Evolutionary conservation across 2,797 vertebrate genomes (phyloP), one percentile per base, ranked within the genome.

Genomic region (Trachurus trachurus): DNA sequence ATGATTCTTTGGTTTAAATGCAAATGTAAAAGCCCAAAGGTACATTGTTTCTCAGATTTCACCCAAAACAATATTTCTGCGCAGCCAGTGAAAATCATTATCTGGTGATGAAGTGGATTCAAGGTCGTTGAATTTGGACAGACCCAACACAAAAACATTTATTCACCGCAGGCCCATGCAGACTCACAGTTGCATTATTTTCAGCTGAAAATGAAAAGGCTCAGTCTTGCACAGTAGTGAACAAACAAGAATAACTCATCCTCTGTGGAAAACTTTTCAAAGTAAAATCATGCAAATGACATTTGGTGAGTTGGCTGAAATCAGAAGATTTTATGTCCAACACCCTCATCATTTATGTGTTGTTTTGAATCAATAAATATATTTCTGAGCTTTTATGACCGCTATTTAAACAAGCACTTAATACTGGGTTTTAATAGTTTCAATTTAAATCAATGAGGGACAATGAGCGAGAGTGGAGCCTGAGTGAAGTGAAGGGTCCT

Each of bases 141-240:
- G 66, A 80, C 59, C 61, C 39, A 67, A 81, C 70, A 82, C 68
- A 74, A 83, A 89, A 91, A 81, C 67, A 84, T 88, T 84, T 83
- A 85, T 72, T 86, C 78, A 82, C 77, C 49, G 49, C 76, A 78
- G 59, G 49, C 57, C 66, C 82, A 71, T 71, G 84, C 83, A 87
- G 66, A 77, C 64, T 49, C 67, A 58, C 74, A 78, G 72, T 62
- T 71, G 68, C 59, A 81, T 78, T 77, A n/a, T 17, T 58, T 22
- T 65, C 37, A 72, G 34, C 19, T 75, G 61, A 62, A 76, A 79
- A 53, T 49, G n/a, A 37, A 26, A 66, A 29, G 61, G 73, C 69
- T 78, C 44, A 21, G 52, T 74, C 66, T 61, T 75, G 81, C 62
- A 90, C 81, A 86, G 87, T 84, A 87, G 78, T 72, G 70, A 67